Base-by-base conservation (phyloP, 2,888 invertebrate genomes). In the Ectemnius lituratus region DNA sequence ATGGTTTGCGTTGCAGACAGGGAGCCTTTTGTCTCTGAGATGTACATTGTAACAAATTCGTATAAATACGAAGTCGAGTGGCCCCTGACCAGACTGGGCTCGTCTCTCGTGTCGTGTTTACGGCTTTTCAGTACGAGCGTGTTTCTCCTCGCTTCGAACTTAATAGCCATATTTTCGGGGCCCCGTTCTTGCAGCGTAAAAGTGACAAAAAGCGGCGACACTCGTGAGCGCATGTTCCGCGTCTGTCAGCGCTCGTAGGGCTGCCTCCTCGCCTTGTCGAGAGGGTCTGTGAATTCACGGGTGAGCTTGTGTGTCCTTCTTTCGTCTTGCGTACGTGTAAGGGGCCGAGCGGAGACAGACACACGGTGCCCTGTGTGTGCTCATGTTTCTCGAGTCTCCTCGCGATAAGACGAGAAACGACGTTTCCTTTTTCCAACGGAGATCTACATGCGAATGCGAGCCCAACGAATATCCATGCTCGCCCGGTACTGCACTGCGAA, bases 81-180 rank as follows among this genome's bases (percentile, higher is more conserved):
- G 73, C 67, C 76, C 67, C 73, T 73, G 76, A 74, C 70, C 75
- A 70, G 62, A 71, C 60, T 74, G 37, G 37, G 8, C 37, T 8
- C 37, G 37, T 37, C 37, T 74, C 74, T 72, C 78, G 80, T 75
- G 77, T 85, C 83, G 69, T 76, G 81, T 83, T 83, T 75, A 79
- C 79, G 77, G 78, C 71, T 76, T 75, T 75, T 59, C 69, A 65
- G 72, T 75, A 70, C 75, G 64, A 69, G 71, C 80, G 71, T 80
- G 84, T 83, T 83, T 75, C 78, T 82, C 80, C 74, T 76, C 67
- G 73, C 69, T 61, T 37, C 37, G 37, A 23, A 60, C 80, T 84
- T 87, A 86, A 88, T 86, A 87, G 86, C 83, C 86, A 85, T 84
- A 85, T 87, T 87, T 84, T 87, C 80, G 79, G 81, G 85, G 74